Conservation (phyloP, 2,113 vertebrate genomes). For the Prionailurus bengalensis region DNA sequence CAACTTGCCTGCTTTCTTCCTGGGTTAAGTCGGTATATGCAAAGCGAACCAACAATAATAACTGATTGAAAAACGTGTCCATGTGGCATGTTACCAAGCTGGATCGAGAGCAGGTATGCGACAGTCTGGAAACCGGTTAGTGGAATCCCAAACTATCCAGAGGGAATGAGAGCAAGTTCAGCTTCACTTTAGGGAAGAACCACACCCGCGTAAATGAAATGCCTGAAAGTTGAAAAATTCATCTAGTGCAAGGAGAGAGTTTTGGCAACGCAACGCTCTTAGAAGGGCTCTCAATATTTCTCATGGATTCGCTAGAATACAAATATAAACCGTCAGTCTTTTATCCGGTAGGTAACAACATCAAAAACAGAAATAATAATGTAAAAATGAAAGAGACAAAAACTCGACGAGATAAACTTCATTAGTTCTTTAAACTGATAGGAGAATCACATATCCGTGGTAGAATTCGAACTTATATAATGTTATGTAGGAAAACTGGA, state of each 20-base stretch:
- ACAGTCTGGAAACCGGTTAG: neutral
- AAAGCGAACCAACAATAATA: constrained; percentile 45
- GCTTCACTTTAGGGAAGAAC: neutral
- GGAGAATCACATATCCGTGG: neutral
- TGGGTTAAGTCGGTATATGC: neutral
- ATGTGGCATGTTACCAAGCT: neutral
- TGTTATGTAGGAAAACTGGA: neutral
- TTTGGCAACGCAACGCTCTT: neutral
- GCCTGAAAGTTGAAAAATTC: neutral
- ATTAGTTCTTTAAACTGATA: neutral
- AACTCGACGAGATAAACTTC: neutral
- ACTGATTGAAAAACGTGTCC: neutral
- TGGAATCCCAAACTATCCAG: neutral
- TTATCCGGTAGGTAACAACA: neutral
- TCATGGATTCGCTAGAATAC: neutral
- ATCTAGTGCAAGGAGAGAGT: neutral
- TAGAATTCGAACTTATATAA: neutral
- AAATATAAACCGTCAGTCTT: constrained; percentile 13
- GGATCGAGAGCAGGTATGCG: neutral
- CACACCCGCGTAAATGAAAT: neutral
- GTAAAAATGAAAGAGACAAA: neutral
- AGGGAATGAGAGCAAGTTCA: neutral
- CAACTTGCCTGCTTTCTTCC: neutral
- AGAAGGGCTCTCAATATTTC: neutral
- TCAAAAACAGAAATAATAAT: neutral